Evolutionary conservation across 2,888 invertebrate species (phyloP).

Genomic region (Lasioglossum vierecki): DNA sequence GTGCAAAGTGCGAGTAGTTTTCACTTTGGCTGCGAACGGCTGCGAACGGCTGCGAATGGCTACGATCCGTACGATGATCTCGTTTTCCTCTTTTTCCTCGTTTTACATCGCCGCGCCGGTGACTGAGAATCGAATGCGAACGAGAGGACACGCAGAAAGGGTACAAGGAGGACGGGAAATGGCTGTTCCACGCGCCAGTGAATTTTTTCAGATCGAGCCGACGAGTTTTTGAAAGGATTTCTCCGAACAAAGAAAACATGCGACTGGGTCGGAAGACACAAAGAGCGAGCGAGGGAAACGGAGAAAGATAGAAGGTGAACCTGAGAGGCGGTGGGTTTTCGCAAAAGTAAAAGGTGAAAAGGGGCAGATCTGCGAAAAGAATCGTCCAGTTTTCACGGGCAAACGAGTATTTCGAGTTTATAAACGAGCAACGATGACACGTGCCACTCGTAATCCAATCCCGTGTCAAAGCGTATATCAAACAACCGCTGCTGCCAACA

Average conservation of each 20-base stretch:
- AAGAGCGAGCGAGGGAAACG: not conserved
- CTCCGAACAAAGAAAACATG: not conserved
- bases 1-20: constrained; percentile 18
- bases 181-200: not conserved
- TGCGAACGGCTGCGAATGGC: not conserved
- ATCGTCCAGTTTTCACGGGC: constrained; percentile 26
- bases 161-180: not conserved
- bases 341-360: constrained; percentile 41
- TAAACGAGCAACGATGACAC: constrained; percentile 4
- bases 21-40: not conserved
- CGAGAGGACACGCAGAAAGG: not conserved
- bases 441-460: constrained; percentile 9
- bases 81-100: not conserved
- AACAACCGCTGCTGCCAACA: not conserved
- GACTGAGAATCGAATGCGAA: not conserved
- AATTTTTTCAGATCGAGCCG: constrained; percentile 16
- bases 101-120: not conserved
- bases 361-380: not conserved
- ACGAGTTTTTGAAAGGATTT: constrained; percentile 32
- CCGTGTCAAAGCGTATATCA: constrained; percentile 12
- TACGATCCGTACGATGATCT: not conserved
- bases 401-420: constrained; percentile 34
- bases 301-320: not conserved
- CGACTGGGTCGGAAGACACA: not conserved
- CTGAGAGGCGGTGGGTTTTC: not conserved